Evolutionary conservation across 2,888 invertebrate species (phyloP).

Genomic region (Drosophila longiperda): DNA sequence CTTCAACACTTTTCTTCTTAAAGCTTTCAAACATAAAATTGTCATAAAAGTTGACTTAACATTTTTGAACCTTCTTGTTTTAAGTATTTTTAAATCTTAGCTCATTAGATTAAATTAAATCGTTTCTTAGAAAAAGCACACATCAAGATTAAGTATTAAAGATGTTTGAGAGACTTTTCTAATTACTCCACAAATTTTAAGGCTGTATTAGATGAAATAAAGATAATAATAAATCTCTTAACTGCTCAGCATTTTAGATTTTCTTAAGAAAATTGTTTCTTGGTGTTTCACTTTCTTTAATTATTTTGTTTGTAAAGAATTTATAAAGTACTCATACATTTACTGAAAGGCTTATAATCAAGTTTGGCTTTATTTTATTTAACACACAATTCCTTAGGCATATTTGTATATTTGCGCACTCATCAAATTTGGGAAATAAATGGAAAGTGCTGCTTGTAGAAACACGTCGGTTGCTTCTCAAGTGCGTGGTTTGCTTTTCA

Average conservation of each 20-base stretch:
- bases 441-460: conserved; percentile 29
- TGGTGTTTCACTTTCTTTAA: conserved; percentile 15
- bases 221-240: not conserved
- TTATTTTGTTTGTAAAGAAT: conserved; percentile 32
- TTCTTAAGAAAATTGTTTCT: conserved; percentile 19
- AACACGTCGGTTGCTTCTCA: conserved; percentile 11
- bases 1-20: not conserved
- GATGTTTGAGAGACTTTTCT: conserved; percentile 4
- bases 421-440: conserved; percentile 42
- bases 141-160: not conserved
- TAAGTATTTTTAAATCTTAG: not conserved
- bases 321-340: conserved; percentile 23
- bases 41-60: not conserved
- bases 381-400: conserved; percentile 34
- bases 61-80: not conserved
- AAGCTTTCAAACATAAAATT: not conserved
- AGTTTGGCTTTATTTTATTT: conserved; percentile 35
- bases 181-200: conserved; percentile 19
- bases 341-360: conserved; percentile 53
- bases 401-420: conserved; percentile 47
- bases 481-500: conserved; percentile 20
- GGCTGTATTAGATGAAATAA: not conserved
- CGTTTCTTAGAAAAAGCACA: not conserved
- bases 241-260: conserved; percentile 6
- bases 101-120: conserved; percentile 4